phyloP scores from a whole-genome alignment of 2,113 vertebrate species.

The Phyllopteryx taeniolatus region DNA sequence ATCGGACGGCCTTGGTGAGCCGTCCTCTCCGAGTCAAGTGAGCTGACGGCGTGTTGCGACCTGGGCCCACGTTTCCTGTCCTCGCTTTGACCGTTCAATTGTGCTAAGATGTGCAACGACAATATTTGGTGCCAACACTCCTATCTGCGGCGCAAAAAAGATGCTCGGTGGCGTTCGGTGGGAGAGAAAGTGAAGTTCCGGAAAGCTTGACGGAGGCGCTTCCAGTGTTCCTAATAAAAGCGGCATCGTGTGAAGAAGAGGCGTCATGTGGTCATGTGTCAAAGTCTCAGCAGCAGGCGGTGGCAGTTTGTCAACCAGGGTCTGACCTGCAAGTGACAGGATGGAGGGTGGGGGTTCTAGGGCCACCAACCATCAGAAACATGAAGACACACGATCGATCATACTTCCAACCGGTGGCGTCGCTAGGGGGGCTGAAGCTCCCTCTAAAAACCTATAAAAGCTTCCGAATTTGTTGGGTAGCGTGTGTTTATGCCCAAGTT shows the following conservation, averaged over 20 bases:
- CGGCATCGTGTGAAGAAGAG: not conserved
- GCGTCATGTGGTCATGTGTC: constrained; percentile 29
- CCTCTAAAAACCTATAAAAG: too few relatives aligned
- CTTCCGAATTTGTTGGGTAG: too few relatives aligned
- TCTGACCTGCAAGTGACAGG: constrained; percentile 54
- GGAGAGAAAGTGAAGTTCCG: too few relatives aligned
- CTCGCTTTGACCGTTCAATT: not conserved
- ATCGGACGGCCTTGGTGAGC: not conserved
- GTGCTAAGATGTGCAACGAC: not conserved
- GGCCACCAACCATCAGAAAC: too few relatives aligned
- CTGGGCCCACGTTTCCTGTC: not conserved
- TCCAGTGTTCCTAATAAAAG: not conserved
- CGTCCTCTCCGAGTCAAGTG: too few relatives aligned
- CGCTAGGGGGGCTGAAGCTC: too few relatives aligned
- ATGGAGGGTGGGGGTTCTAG: too few relatives aligned
- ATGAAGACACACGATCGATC: too few relatives aligned
- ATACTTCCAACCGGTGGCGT: too few relatives aligned
- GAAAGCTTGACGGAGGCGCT: not conserved
- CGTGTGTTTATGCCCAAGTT: too few relatives aligned
- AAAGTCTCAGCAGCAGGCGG: constrained; percentile 44
- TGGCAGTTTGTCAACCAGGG: constrained; percentile 12
- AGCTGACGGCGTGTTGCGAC: not conserved
- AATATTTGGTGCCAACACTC: not conserved
- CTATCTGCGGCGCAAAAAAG: not conserved
- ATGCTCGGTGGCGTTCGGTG: too few relatives aligned